These are phyloP conservation scores for Origma solitaria DNA, from an alignment of 2,113 vertebrate genomes.

Conservation along the genomic window DNA sequence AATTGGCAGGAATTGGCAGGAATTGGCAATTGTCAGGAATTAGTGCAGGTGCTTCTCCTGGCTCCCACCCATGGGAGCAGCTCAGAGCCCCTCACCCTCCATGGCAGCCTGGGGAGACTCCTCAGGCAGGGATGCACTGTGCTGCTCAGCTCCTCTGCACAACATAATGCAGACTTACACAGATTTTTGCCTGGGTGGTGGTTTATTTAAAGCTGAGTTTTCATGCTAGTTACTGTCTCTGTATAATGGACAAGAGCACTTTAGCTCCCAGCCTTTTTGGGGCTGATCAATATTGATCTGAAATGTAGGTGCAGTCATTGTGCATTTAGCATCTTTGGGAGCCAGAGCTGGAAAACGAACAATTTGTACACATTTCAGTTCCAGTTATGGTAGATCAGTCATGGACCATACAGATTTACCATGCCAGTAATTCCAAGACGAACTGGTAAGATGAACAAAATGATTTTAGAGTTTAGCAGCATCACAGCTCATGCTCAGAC, in stretches of 20 bases:
- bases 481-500: not conserved
- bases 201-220: not conserved
- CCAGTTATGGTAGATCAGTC: not conserved
- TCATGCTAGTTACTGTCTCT: not conserved
- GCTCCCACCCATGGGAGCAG: not conserved
- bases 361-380: not conserved
- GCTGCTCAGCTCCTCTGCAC: not conserved
- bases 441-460: not conserved
- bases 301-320: not conserved
- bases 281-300: not conserved
- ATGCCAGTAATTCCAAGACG: not conserved
- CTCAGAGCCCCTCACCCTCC: not conserved
- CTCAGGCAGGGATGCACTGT: not conserved
- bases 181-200: not conserved
- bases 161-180: not conserved
- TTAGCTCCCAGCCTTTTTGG: not conserved
- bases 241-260: not conserved
- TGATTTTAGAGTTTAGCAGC: not conserved
- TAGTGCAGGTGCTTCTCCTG: constrained; percentile 24
- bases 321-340: not conserved
- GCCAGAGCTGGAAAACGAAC: not conserved
- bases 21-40: too few species aligned
- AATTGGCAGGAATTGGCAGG: too few species aligned
- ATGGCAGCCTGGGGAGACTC: not conserved
- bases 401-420: not conserved